phyloP scores from a whole-genome alignment of 37 sponge, comb jelly and placozoan genomes.

The Halichondria panicea region DNA sequence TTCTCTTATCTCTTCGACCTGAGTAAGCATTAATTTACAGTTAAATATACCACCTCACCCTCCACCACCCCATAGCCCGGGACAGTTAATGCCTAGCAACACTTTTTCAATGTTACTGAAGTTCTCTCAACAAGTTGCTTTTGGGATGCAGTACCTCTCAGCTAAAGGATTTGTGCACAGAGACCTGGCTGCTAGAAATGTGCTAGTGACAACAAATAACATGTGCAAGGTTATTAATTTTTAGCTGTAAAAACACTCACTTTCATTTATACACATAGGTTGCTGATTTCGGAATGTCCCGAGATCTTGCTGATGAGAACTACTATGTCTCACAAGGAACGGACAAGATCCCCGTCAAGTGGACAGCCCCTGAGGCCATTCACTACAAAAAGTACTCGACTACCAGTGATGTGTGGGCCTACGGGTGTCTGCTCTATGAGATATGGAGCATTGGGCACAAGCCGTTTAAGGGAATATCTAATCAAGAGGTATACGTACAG shows the following conservation, averaged over 20 bases:
- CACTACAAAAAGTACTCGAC: slow-evolving; percentile 52
- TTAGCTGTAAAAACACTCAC: background rate
- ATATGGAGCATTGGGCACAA: slow-evolving; percentile 64
- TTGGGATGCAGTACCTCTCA: slow-evolving; percentile 38
- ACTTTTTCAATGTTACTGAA: background rate
- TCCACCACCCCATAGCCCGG: background rate
- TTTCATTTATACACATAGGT: slow-evolving; percentile 21
- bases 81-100: background rate
- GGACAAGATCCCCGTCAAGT: slow-evolving; percentile 68
- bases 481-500: slow-evolving; percentile 17
- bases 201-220: slow-evolving; percentile 21
- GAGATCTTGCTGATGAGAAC: slow-evolving; percentile 33
- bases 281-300: slow-evolving; percentile 76
- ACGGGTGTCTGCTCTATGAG: slow-evolving; percentile 40
- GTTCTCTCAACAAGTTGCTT: slow-evolving; percentile 33
- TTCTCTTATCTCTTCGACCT: background rate
- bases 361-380: slow-evolving; percentile 75
- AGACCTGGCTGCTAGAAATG: slow-evolving; percentile 35
- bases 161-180: slow-evolving; percentile 27
- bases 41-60: background rate
- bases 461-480: slow-evolving; percentile 40
- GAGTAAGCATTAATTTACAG: slow-evolving; percentile 6
- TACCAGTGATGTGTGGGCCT: slow-evolving; percentile 55
- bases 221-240: slow-evolving; percentile 25
- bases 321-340: slow-evolving; percentile 49